Base-by-base conservation (phyloP, 2,888 invertebrate species). In the Morpho deidamia region DNA sequence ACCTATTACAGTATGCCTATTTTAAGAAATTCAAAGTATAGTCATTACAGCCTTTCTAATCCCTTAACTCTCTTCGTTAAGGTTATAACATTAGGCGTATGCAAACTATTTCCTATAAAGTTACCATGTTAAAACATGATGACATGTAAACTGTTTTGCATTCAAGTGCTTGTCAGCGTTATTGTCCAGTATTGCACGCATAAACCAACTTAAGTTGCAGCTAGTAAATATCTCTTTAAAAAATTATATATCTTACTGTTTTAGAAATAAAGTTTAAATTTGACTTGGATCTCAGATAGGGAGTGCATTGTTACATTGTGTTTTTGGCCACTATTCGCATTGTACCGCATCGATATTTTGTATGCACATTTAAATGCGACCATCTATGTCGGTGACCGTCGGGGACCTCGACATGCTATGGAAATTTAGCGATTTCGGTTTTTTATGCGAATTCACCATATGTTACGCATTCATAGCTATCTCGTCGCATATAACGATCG, bases 291-390 rank as follows among this genome's bases (percentile, higher is more conserved):
- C 57, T 66, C 58, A 54, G 44, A 69, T 76, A 65, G 74, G 68
- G 56, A 40, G 33, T n/a, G 55, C 14, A 43, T 40, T 56, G 44
- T 40, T 23, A 38, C 34, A 33, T 51, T 56, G 55, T 51, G 56
- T 63, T 65, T 70, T 76, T 79, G 74, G 76, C 76, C 64, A 72
- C 76, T 75, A 78, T 82, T 81, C 76, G 76, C 75, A 78, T 84
- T 84, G 81, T 83, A 72, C 68, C 64, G 78, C 78, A 79, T 83
- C 78, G 83, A 85, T 86, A 82, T 85, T 85, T 83, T 81, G 80
- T 81, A 84, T 84, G 86, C 83, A 84, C 84, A 85, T 86, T 86
- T 83, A 84, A 87, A 87, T 83, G 81, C 80, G 82, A 78, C 83
- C 85, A 84, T 82, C 76, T 81, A 75, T 74, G 81, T 73, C 72